Evolutionary conservation across 2,113 vertebrate species (phyloP), one percentile per base, ranked within the genome.

Genomic region (Procavia capensis): DNA sequence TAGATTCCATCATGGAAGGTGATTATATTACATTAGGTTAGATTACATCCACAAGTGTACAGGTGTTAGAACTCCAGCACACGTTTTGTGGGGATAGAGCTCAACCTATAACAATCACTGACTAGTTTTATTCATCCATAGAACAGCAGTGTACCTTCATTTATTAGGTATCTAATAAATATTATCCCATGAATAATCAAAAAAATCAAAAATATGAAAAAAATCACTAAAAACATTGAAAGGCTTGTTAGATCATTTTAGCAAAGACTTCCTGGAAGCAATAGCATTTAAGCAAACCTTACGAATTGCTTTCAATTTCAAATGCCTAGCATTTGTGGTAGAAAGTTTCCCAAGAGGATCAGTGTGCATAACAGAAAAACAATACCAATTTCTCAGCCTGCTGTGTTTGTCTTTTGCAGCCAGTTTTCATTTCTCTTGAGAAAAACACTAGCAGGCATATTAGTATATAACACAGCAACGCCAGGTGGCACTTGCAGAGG

Each of bases 361-460:
- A 2, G 6, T 16, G 8, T 39, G 5, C 2, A 22, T 16, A 25
- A 19, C 5, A 13, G 6, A 0, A 16, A 41, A 78, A 34, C 2
- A 2, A 2, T 64, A 41, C 31, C n/a, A 2, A 41, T 63, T 54
- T 90, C 86, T 66, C 5, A 57, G 47, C 27, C 43, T 50, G 16
- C 59, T 72, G 13, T 78, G 20, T 70, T 76, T 72, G 6, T 20
- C 24, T 83, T 88, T 41, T 47, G 43, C n/a, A 64, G 50, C 27
- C 25, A 47, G 34, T 72, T n/a, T 96, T 93, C 25, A 74, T 82
- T 36, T n/a, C 19, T 54, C 41, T 79, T 27, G 6, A 25, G 68
- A 22, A 59, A 66, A 64, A 93, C 13, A 13, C 19, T 17, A 9
- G 31, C 68, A 61, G 16, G 9, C 25, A 6, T 39, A 29, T 63